Evolutionary conservation across 1,140 invertebrate genomes (phyloP).

Genomic region (Teleogryllus occipitalis): DNA sequence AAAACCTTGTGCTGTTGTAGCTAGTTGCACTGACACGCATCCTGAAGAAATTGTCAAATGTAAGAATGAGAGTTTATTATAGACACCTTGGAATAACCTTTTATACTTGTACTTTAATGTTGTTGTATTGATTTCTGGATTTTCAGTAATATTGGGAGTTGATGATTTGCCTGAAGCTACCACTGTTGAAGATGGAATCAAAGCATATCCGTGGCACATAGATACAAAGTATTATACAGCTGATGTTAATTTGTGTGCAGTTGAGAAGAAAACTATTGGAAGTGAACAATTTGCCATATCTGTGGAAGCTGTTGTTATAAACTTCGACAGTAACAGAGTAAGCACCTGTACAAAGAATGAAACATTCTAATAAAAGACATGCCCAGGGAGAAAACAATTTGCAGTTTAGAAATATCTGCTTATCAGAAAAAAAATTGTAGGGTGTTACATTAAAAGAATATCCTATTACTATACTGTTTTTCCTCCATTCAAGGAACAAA

Average conservation of each 20-base stretch:
- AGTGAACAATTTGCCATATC: slow-evolving; percentile 39
- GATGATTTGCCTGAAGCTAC: slow-evolving; percentile 35
- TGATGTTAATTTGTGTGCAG: slow-evolving; percentile 44
- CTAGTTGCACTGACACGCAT: slow-evolving; percentile 23
- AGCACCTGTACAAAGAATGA: slow-evolving; percentile 15
- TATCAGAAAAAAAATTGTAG: too few relatives aligned
- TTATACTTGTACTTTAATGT: not conserved
- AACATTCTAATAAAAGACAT: too few relatives aligned
- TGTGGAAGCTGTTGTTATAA: slow-evolving; percentile 50
- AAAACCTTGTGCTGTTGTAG: slow-evolving; percentile 20
- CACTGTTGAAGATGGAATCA: slow-evolving; percentile 35
- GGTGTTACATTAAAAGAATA: too few relatives aligned
- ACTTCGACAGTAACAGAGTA: slow-evolving; percentile 48
- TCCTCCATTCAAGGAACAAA: too few relatives aligned
- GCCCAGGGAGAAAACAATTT: too few relatives aligned
- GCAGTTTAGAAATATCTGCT: too few relatives aligned
- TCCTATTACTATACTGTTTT: too few relatives aligned
- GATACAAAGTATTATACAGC: slow-evolving; percentile 60
- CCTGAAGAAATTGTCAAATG: slow-evolving; percentile 35
- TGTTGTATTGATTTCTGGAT: not conserved
- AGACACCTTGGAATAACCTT: not conserved
- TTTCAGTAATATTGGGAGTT: slow-evolving; percentile 36
- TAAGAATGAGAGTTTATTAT: slow-evolving; percentile 26
- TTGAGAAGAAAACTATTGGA: slow-evolving; percentile 39
- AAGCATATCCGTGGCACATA: slow-evolving; percentile 49